Evolutionary conservation across 2,888 invertebrate genomes (phyloP), one percentile per base, ranked within the genome.

Genomic region (Harpalus rubripes): DNA sequence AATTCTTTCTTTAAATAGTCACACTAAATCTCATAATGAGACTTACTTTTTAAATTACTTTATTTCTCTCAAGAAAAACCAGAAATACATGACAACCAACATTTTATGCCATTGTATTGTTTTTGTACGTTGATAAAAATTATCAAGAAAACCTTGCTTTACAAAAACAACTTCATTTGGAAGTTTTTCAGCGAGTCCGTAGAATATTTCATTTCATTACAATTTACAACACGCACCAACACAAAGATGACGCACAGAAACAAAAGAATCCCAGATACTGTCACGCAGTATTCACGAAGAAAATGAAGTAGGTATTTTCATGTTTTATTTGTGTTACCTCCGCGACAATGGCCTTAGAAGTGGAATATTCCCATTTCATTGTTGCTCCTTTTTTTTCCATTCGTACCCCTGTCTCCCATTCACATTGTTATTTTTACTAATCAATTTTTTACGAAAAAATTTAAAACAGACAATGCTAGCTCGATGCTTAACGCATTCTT

Each of bases 141-240:
- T 81, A 65, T 63, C 41, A 81, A 80, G 81, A 65, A 79, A 81
- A 81, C 63, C n/a, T 81, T 65, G 15, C 16, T 39, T 81, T 22
- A 44, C 63, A 81, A 81, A 81, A 52, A 80, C n/a, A 81, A 44
- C 44, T 61, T 65, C 52, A 63, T 81, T 81, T 61, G 16, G 10
- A 16, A 18, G 41, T 41, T 63, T 41, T 61, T 44, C 44, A 16
- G 15, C 12, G 39, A 10, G 32, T 6, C 32, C n/a, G 44, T 8
- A 39, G 22, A 44, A 81, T 81, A 81, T 81, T 81, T 81, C 81
- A 81, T 81, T 81, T 81, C 81, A 81, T 81, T 81, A 81, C 41
- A 81, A 81, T 61, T 81, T 81, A 81, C 63, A 65, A 52, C 65
- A 78, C 58, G 58, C 78, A 58, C 26, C 32, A 7, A n/a, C n/a